Conservation (phyloP, 2,113 vertebrate genomes). For the Hydrochoerus hydrochaeris region DNA sequence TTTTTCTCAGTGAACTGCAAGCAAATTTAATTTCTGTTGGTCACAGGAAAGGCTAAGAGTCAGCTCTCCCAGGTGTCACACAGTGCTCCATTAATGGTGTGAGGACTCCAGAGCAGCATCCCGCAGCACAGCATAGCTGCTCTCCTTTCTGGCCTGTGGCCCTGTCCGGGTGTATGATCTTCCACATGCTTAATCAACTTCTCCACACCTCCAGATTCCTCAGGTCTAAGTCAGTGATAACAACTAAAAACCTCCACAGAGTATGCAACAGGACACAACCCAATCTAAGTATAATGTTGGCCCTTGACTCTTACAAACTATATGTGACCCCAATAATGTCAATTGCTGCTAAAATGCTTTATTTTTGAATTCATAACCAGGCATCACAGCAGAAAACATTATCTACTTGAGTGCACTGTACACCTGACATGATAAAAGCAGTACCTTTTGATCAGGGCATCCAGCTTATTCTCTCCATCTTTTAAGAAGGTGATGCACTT, state of each 20-base stretch:
- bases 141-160: not conserved
- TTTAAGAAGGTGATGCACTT: slow-evolving; percentile 93
- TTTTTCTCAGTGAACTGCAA: not conserved
- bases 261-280: not conserved
- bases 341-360: not conserved
- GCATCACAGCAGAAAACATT: not conserved
- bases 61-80: not conserved
- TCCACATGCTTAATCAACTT: not conserved
- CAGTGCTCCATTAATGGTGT: fast-evolving
- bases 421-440: not conserved
- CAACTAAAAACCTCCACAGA: not conserved
- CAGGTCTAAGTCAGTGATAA: not conserved
- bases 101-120: not conserved
- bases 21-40: not conserved
- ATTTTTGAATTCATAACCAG: not conserved
- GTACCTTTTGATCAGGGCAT: slow-evolving; percentile 94
- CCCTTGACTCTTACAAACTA: not conserved
- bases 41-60: not conserved
- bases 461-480: slow-evolving; percentile 93
- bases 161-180: not conserved
- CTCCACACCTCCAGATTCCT: not conserved
- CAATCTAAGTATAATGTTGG: not conserved
- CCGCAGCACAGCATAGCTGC: fast-evolving
- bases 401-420: not conserved
- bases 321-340: not conserved